A percentile compares a stretch with the other conserved stretches of the same genome.
phyloP scores from a whole-genome alignment of 2,888 invertebrate genomes.

The Hypena proboscidalis region DNA sequence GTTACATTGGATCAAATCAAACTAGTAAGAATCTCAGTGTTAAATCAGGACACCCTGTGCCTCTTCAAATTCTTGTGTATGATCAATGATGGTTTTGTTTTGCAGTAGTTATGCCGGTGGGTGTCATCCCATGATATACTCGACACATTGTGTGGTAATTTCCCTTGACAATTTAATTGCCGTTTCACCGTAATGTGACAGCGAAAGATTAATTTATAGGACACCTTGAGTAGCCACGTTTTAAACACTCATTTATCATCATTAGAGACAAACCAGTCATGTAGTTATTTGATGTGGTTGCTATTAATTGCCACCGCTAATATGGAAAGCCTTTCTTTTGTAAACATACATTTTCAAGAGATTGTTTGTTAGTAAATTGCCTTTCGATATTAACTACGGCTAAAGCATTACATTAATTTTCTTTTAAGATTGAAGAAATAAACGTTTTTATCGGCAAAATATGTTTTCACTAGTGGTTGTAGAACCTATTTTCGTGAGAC shows the following conservation, averaged over 20 bases:
- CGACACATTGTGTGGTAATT: constrained; percentile 83
- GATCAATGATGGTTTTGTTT: constrained; percentile 61
- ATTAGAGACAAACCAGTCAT: constrained; percentile 66
- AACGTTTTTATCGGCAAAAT: too few species aligned
- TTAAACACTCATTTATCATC: constrained; percentile 75
- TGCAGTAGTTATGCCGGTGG: constrained; percentile 52
- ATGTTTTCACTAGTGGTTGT: too few species aligned
- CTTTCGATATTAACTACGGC: too few species aligned
- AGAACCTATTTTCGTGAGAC: too few species aligned
- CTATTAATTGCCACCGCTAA: constrained; percentile 24
- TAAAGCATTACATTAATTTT: too few species aligned
- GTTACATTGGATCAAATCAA: too few species aligned
- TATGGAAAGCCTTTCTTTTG: constrained; percentile 11
- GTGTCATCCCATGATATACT: constrained; percentile 80
- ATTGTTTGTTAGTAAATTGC: too few species aligned
- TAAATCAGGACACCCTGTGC: constrained; percentile 45
- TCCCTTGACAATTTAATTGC: constrained; percentile 77
- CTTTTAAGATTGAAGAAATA: too few species aligned
- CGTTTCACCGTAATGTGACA: constrained; percentile 75
- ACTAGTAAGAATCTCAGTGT: constrained; percentile 1
- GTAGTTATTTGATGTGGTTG: constrained; percentile 43
- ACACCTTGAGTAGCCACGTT: constrained; percentile 73
- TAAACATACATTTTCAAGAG: constrained; percentile 4
- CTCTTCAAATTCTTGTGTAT: constrained; percentile 58
- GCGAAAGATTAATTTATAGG: constrained; percentile 78